These are phyloP conservation scores for Suncus etruscus DNA, from an alignment of 2,113 vertebrate species.

Conservation along the genomic window DNA sequence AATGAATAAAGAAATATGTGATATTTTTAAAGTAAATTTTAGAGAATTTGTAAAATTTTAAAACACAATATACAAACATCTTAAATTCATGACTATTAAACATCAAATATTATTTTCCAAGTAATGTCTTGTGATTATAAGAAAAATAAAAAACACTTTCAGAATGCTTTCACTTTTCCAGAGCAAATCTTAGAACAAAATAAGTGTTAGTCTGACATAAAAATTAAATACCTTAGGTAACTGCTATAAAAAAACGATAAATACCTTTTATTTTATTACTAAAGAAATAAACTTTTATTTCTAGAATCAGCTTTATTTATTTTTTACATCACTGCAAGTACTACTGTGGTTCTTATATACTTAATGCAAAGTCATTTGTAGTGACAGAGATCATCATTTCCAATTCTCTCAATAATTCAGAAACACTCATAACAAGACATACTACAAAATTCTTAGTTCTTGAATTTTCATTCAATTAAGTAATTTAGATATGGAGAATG, in stretches of 20 bases:
- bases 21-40: not conserved
- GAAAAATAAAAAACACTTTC: conserved; percentile 50
- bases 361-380: not conserved
- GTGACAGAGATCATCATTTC: not conserved
- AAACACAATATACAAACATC: conserved; percentile 18
- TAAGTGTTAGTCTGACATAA: conserved; percentile 67
- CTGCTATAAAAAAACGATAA: conserved; percentile 62
- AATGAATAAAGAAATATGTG: conserved; percentile 22
- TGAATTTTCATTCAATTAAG: conserved; percentile 49
- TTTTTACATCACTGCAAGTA: not conserved
- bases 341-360: conserved; percentile 34
- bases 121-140: conserved; percentile 21
- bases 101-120: conserved; percentile 56
- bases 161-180: conserved; percentile 61
- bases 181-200: conserved; percentile 66
- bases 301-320: conserved; percentile 22
- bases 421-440: not conserved
- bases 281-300: conserved; percentile 64
- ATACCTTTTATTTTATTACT: conserved; percentile 64
- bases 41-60: conserved; percentile 45
- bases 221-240: conserved; percentile 49
- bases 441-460: conserved; percentile 43
- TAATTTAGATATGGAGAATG: conserved; percentile 52
- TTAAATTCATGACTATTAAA: conserved; percentile 33
- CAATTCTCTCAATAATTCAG: not conserved